Conservation (phyloP, 2,888 invertebrate genomes). For the Ichneumon xanthorius region DNA sequence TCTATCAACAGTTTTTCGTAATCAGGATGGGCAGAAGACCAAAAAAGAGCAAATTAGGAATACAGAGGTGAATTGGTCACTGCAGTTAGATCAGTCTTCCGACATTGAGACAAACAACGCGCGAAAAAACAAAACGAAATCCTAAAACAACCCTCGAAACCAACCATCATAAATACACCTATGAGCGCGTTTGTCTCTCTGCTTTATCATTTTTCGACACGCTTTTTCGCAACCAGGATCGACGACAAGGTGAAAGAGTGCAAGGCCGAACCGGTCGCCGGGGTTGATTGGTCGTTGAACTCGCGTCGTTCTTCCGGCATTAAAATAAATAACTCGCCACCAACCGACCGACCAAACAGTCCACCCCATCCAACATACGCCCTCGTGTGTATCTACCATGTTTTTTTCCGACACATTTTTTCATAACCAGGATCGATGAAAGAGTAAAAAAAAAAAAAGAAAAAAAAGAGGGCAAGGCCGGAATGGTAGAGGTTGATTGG, state of each 20-base stretch:
- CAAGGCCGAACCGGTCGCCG: conserved; percentile 20
- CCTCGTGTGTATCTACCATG: not conserved
- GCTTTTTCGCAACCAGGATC: conserved; percentile 56
- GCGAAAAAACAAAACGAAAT: conserved; percentile 2
- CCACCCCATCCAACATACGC: not conserved
- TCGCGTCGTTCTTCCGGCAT: not conserved
- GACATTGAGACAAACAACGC: conserved; percentile 21
- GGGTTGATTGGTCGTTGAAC: conserved; percentile 47
- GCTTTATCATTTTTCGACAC: conserved; percentile 9
- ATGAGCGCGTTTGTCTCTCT: no score
- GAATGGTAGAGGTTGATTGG: conserved; percentile 53
- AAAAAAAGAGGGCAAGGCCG: conserved; percentile 4
- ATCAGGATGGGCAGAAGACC: no score
- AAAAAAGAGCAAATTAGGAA: no score
- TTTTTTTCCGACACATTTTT: conserved; percentile 44
- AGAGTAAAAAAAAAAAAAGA: not conserved
- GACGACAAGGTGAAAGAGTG: conserved; percentile 21
- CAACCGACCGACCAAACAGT: conserved; percentile 2
- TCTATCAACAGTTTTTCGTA: no score
- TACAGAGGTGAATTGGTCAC: conserved; percentile 5
- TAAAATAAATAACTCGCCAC: conserved; percentile 31
- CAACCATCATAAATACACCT: no score
- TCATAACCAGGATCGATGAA: conserved; percentile 56
- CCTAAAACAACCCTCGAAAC: no score
- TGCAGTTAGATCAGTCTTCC: not conserved